Conservation (phyloP, 2,797 vertebrate species). For the Furcifer pardalis region DNA sequence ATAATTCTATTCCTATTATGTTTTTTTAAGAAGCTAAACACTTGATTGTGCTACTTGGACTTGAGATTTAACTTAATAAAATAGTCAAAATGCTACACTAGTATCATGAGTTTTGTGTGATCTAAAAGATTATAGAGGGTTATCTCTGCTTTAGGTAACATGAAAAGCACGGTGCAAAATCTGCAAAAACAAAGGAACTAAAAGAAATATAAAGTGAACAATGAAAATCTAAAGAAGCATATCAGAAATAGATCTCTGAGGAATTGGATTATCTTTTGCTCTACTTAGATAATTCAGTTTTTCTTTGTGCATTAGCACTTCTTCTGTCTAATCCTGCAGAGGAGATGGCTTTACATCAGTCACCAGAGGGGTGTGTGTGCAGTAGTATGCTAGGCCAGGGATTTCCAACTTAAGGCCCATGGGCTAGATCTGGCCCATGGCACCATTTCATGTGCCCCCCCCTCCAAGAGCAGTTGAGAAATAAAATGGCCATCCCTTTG, state of each 20-base stretch:
- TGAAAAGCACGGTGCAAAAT: slow-evolving; percentile 19
- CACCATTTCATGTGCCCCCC: no score
- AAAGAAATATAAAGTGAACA: slow-evolving; percentile 28
- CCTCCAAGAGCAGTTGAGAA: no score
- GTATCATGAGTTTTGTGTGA: slow-evolving; percentile 39
- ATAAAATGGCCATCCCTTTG: no score
- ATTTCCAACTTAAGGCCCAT: no score
- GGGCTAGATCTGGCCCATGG: no score
- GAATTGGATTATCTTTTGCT: not conserved
- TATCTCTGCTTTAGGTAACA: slow-evolving; percentile 45
- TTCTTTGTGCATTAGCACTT: not conserved
- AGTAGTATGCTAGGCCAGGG: not conserved
- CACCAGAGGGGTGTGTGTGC: not conserved
- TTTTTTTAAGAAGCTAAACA: slow-evolving; percentile 25
- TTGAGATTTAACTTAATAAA: slow-evolving; percentile 14
- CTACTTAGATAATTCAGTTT: not conserved
- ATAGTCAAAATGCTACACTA: slow-evolving; percentile 51
- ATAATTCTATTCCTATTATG: slow-evolving; percentile 28
- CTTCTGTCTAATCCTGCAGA: not conserved
- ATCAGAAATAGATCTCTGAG: slow-evolving; percentile 5
- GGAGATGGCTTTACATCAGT: not conserved
- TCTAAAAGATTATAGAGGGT: slow-evolving; percentile 46
- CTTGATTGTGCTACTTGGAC: slow-evolving; percentile 26
- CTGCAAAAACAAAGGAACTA: slow-evolving; percentile 36
- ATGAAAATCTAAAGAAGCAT: not conserved